Evolutionary conservation across 2,797 vertebrate species (phyloP).

Genomic region (Decapterus maruadsi): DNA sequence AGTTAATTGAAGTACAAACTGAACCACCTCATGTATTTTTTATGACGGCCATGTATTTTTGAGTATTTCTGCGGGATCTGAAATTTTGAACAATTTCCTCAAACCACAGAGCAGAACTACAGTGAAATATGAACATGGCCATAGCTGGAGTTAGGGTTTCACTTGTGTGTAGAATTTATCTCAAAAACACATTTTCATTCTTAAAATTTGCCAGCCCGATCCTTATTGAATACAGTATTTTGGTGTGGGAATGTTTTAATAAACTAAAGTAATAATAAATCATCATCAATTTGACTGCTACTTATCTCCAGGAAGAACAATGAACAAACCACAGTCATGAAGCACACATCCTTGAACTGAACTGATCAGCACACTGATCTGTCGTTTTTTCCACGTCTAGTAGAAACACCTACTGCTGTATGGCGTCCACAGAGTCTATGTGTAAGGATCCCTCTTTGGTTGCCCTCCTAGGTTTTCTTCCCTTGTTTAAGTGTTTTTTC

Average conservation of each 20-base stretch:
- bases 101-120: not conserved
- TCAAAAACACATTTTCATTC: not conserved
- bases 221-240: too few species aligned
- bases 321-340: not conserved
- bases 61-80: not conserved
- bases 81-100: not conserved
- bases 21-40: not conserved
- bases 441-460: not conserved
- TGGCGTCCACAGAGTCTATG: too few species aligned
- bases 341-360: not conserved
- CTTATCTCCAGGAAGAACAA: not conserved
- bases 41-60: not conserved
- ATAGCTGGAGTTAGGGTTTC: not conserved
- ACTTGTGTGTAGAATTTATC: not conserved
- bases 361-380: not conserved
- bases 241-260: not conserved
- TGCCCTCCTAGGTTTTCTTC: not conserved
- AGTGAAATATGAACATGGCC: not conserved
- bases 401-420: not conserved
- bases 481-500: not conserved
- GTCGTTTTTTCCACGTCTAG: not conserved
- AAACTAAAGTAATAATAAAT: not conserved
- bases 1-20: not conserved
- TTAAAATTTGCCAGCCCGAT: not conserved
- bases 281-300: not conserved